phyloP scores from a whole-genome alignment of 2,888 invertebrate genomes.

The Allolobophora icterica region DNA sequence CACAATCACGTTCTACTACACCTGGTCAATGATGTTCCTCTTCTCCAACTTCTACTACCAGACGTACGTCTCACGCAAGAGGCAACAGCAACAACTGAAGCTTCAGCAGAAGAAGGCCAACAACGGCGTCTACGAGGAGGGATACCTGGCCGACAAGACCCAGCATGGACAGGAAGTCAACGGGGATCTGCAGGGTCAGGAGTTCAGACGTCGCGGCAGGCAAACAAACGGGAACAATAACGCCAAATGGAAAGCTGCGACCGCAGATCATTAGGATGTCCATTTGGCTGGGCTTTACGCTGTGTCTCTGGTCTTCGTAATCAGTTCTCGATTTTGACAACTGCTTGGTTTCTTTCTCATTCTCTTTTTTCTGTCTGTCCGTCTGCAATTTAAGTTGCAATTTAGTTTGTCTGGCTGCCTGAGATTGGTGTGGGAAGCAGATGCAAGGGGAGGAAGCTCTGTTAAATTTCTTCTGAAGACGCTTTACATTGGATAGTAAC shows the following conservation, averaged over 20 bases:
- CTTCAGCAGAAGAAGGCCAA: neutral
- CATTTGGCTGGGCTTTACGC: neutral
- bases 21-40: slow-evolving; percentile 57
- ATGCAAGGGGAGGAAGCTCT: neutral
- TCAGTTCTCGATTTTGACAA: neutral
- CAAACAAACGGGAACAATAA: slow-evolving; percentile 14
- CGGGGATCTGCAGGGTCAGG: too few relatives aligned
- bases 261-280: neutral
- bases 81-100: slow-evolving; percentile 11
- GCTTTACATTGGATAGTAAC: slow-evolving; percentile 17
- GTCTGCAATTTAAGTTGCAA: neutral
- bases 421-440: neutral
- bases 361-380: slow-evolving; percentile 13
- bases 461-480: neutral
- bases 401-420: neutral
- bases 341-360: slow-evolving; percentile 17
- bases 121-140: neutral
- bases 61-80: slow-evolving; percentile 52
- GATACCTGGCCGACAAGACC: slow-evolving; percentile 1
- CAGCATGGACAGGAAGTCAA: neutral
- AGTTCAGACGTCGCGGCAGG: neutral
- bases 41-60: slow-evolving; percentile 63
- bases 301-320: slow-evolving; percentile 2
- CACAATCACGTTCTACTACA: slow-evolving; percentile 55
- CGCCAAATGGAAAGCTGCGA: neutral